These are phyloP conservation scores for Drosophila siamana DNA, from an alignment of 2,888 invertebrate genomes.

Conservation along the genomic window DNA sequence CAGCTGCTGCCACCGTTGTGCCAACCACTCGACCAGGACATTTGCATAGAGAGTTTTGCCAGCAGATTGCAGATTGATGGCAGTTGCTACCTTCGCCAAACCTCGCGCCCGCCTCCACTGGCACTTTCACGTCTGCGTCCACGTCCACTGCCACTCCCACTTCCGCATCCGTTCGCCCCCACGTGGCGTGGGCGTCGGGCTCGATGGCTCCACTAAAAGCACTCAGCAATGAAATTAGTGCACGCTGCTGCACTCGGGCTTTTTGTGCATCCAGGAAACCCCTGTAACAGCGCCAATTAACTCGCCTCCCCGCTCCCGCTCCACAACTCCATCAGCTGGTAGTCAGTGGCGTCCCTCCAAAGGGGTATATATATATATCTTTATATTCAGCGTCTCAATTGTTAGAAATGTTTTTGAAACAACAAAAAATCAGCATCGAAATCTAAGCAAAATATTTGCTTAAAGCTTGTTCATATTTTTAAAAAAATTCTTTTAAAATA, in stretches of 20 bases:
- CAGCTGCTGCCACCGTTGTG: not conserved
- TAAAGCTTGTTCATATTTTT: no score
- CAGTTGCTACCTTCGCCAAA: conserved; percentile 9
- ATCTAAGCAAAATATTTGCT: no score
- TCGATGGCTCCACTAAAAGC: conserved; percentile 68
- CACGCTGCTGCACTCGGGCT: conserved; percentile 70
- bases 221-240: conserved; percentile 79
- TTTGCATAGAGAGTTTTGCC: conserved; percentile 32
- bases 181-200: conserved; percentile 16
- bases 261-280: conserved; percentile 22
- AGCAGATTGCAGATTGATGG: conserved; percentile 26
- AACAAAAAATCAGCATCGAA: no score
- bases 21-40: conserved; percentile 25
- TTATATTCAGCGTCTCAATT: no score
- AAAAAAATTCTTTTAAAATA: no score
- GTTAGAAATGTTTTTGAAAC: no score
- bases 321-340: no score
- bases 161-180: not conserved
- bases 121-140: not conserved
- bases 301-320: not conserved
- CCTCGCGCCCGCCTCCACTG: not conserved
- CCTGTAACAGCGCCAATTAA: not conserved
- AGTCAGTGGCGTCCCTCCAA: conserved; percentile 4
- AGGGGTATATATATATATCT: no score
- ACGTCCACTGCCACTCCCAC: not conserved